Evolutionary conservation across 1,140 invertebrate genomes (phyloP).

Genomic region (Philotrypesis tridentata): DNA sequence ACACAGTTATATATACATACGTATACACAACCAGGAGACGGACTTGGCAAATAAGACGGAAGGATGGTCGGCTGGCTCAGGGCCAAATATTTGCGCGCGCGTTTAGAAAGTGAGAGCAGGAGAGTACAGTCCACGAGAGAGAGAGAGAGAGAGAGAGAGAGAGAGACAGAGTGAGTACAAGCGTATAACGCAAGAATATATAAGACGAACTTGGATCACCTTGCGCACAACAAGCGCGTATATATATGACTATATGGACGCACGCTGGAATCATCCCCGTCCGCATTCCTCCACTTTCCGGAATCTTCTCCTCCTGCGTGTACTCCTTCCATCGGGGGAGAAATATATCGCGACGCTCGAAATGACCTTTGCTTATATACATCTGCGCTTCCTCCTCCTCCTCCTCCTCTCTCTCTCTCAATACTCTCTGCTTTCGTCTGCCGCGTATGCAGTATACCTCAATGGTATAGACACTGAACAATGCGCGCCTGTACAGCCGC

Average conservation of each 20-base stretch:
- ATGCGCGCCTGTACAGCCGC: too few relatives aligned
- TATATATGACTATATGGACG: background rate
- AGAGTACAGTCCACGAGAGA: background rate
- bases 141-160: too few relatives aligned
- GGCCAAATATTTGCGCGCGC: slow-evolving; percentile 36
- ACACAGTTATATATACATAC: background rate
- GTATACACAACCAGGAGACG: background rate
- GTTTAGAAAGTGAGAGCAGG: slow-evolving; percentile 11
- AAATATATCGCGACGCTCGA: background rate
- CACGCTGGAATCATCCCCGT: background rate
- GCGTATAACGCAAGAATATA: background rate
- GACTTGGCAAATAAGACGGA: slow-evolving; percentile 44
- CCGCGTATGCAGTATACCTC: background rate
- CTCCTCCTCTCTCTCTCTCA: too few relatives aligned
- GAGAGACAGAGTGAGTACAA: background rate
- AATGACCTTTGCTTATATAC: background rate
- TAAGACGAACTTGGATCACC: slow-evolving; percentile 10
- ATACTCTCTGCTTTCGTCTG: background rate
- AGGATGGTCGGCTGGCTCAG: slow-evolving; percentile 18
- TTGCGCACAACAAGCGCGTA: too few relatives aligned
- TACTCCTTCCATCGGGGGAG: too few relatives aligned
- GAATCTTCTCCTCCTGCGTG: too few relatives aligned
- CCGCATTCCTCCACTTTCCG: background rate
- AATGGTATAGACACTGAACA: background rate
- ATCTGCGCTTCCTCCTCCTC: background rate